Conservation (phyloP, 2,113 vertebrate species). For the Felis chaus region DNA sequence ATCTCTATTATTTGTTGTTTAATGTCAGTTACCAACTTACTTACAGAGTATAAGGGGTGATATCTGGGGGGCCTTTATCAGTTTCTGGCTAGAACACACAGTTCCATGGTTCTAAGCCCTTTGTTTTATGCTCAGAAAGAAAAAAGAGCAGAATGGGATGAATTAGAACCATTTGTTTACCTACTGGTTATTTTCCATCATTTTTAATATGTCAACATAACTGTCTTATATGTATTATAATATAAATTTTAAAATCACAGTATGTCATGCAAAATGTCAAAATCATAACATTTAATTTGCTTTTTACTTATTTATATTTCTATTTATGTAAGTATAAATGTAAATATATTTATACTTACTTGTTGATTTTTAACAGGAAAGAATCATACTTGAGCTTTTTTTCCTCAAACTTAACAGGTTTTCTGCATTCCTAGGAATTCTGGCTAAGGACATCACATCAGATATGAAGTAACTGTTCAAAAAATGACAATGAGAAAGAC, state of each 20-base stretch:
- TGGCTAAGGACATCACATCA: not conserved
- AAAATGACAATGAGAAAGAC: not conserved
- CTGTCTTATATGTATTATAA: not conserved
- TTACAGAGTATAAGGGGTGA: not conserved
- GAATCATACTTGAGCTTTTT: not conserved
- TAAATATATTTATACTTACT: not conserved
- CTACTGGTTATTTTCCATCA: not conserved
- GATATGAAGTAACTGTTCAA: not conserved
- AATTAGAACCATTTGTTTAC: not conserved
- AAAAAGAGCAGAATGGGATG: not conserved
- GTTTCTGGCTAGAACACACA: not conserved
- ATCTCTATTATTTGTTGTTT: not conserved
- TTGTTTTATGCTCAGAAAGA: not conserved
- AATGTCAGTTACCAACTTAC: not conserved
- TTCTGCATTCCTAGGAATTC: not conserved
- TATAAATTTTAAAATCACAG: not conserved
- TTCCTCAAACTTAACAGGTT: not conserved
- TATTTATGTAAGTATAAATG: not conserved
- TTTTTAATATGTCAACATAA: not conserved
- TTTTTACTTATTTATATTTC: not conserved
- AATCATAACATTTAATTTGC: not conserved
- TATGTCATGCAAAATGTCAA: not conserved
- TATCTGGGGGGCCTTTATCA: not conserved
- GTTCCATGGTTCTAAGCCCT: not conserved
- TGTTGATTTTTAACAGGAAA: slow-evolving; percentile 16